Evolutionary conservation across 2,113 vertebrate genomes (phyloP).

Genomic region (Lycocorax pyrrhopterus): DNA sequence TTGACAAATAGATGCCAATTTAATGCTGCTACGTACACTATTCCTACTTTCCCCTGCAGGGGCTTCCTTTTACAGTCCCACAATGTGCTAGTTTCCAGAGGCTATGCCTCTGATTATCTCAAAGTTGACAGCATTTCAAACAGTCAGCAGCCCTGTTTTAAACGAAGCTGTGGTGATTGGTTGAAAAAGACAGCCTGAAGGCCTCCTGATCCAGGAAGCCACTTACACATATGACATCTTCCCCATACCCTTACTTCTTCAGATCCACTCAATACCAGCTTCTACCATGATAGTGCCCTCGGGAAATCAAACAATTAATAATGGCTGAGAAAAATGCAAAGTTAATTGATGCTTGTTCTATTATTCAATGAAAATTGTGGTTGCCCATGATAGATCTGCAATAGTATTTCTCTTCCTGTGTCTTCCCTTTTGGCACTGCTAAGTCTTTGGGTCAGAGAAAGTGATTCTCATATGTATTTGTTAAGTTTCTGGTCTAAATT

Average conservation of each 20-base stretch:
- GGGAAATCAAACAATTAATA: slow-evolving; percentile 33
- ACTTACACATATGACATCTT: slow-evolving; percentile 14
- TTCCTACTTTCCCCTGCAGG: slow-evolving; percentile 26
- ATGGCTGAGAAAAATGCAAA: slow-evolving; percentile 16
- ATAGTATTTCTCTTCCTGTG: not conserved
- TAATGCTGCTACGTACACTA: not conserved
- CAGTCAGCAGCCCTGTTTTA: slow-evolving; percentile 47
- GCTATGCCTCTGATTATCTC: slow-evolving; percentile 38
- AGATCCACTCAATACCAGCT: slow-evolving; percentile 22
- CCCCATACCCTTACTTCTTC: not conserved
- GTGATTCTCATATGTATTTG: not conserved
- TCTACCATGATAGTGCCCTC: not conserved
- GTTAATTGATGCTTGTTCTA: slow-evolving; percentile 45
- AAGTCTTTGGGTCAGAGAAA: not conserved
- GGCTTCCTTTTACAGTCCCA: slow-evolving; percentile 44
- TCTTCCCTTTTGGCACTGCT: not conserved
- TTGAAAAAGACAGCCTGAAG: slow-evolving; percentile 28
- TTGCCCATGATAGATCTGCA: not conserved
- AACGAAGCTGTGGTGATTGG: slow-evolving; percentile 2
- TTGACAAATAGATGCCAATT: slow-evolving; percentile 47
- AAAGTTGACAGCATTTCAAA: slow-evolving; percentile 49
- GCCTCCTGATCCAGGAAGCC: slow-evolving; percentile 5
- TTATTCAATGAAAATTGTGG: slow-evolving; percentile 7
- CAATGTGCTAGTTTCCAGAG: slow-evolving; percentile 42
- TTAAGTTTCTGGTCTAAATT: not conserved